These are phyloP conservation scores for Phrynocephalus forsythii DNA, from an alignment of 2,797 vertebrate genomes.

Conservation along the genomic window DNA sequence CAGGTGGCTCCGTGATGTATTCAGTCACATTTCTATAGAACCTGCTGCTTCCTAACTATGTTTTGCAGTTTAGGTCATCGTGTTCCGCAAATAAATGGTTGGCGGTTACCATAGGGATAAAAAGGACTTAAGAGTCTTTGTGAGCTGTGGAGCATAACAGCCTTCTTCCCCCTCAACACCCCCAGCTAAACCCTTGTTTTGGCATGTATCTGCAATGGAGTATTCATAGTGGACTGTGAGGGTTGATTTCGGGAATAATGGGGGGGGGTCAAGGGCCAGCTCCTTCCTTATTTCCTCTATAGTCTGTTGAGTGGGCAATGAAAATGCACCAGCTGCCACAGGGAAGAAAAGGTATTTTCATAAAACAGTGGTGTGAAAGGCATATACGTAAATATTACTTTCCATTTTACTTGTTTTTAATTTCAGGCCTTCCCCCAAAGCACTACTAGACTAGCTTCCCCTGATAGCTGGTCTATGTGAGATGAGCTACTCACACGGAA, in stretches of 20 bases:
- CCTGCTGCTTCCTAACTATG: constrained; percentile 57
- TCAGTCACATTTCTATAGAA: constrained; percentile 47
- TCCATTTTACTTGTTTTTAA: neutral
- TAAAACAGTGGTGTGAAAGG: neutral
- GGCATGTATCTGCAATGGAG: constrained; percentile 51
- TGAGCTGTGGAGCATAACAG: constrained; percentile 45
- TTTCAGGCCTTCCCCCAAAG: too few relatives aligned
- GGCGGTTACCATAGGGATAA: constrained; percentile 72
- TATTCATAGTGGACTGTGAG: neutral
- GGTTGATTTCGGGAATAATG: constrained; percentile 44
- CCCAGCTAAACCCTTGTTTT: constrained; percentile 43
- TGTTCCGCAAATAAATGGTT: constrained; percentile 63
- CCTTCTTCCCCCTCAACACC: too few relatives aligned
- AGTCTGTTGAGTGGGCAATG: constrained; percentile 38
- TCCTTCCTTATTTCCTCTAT: constrained; percentile 36
- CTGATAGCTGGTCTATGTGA: too few relatives aligned
- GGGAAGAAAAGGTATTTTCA: constrained; percentile 17
- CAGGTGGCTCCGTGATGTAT: constrained; percentile 44
- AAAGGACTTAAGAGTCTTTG: constrained; percentile 55
- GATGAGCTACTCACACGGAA: neutral
- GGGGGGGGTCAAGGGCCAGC: constrained; percentile 26
- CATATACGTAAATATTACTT: neutral
- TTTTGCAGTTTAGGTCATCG: constrained; percentile 61
- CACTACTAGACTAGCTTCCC: neutral
- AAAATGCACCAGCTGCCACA: constrained; percentile 45